A percentile compares a stretch with the other conserved stretches of the same genome.
Conservation (phyloP, 2,113 vertebrate species). For the Periophthalmodon schlosseri region DNA sequence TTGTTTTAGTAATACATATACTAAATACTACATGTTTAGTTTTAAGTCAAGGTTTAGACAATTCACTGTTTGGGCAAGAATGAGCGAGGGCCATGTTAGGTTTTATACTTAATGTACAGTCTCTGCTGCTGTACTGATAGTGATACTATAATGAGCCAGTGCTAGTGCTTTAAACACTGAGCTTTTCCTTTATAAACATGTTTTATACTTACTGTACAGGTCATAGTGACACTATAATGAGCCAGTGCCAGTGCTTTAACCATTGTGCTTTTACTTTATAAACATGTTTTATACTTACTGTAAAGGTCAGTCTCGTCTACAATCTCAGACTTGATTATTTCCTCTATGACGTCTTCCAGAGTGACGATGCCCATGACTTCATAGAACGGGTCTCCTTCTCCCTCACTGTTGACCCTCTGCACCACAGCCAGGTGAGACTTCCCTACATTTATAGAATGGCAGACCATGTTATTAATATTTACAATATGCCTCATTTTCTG, state of each 20-base stretch:
- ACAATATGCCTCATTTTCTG: background rate
- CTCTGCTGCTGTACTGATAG: no score
- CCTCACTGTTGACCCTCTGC: constrained; percentile 79
- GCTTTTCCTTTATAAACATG: background rate
- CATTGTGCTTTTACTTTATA: no score
- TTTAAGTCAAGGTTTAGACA: no score
- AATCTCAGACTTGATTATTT: constrained; percentile 93
- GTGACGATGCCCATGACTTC: constrained; percentile 81
- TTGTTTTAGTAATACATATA: no score
- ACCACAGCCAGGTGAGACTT: constrained; percentile 83
- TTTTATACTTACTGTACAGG: no score
- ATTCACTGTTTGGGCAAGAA: no score
- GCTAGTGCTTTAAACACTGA: background rate
- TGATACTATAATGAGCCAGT: background rate
- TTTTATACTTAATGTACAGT: no score
- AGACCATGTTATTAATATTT: background rate
- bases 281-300: constrained; percentile 80
- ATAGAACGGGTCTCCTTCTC: constrained; percentile 81
- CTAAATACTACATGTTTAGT: no score
- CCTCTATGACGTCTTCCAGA: constrained; percentile 79
- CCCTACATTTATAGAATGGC: constrained; percentile 52
- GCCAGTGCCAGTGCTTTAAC: background rate
- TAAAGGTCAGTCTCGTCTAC: constrained; percentile 97
- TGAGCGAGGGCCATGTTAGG: background rate
- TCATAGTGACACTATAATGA: no score